Percentiles rank a stretch among this genome's conserved stretches.
Conservation (phyloP, 2,888 invertebrate species). For the Hemistola chrysoprasaria region DNA sequence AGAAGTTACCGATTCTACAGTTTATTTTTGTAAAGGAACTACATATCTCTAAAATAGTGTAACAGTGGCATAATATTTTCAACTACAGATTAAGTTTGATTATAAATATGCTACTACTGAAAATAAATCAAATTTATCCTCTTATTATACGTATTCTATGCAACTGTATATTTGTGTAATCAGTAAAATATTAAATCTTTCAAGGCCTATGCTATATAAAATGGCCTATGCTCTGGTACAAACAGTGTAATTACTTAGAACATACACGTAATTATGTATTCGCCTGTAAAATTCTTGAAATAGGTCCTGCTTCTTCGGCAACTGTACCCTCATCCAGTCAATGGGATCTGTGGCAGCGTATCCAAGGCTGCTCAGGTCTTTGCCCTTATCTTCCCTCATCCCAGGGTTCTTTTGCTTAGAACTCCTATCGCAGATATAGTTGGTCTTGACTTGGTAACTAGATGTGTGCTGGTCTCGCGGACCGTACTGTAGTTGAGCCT, state of each 20-base stretch:
- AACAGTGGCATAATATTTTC: no score
- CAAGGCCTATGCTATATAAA: no score
- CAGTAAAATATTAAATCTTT: no score
- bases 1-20: no score
- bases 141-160: no score
- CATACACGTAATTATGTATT: slow-evolving; percentile 86
- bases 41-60: no score
- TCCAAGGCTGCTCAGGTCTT: slow-evolving; percentile 80
- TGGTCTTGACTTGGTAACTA: slow-evolving; percentile 29
- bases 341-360: slow-evolving; percentile 81
- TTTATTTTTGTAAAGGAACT: no score
- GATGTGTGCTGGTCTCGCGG: slow-evolving; percentile 35
- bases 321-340: slow-evolving; percentile 83
- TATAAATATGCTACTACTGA: no score
- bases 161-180: no score
- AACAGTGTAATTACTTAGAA: slow-evolving; percentile 4
- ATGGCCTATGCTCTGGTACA: no score
- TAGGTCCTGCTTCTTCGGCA: slow-evolving; percentile 86
- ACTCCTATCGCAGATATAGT: background rate
- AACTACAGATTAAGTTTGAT: no score
- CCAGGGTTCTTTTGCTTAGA: slow-evolving; percentile 39
- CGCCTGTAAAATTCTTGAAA: slow-evolving; percentile 85
- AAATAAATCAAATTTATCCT: no score
- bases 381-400: slow-evolving; percentile 56
- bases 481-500: slow-evolving; percentile 47